Evolutionary conservation across 1,140 invertebrate species (phyloP).

Genomic region (Drosophila baimaii): DNA sequence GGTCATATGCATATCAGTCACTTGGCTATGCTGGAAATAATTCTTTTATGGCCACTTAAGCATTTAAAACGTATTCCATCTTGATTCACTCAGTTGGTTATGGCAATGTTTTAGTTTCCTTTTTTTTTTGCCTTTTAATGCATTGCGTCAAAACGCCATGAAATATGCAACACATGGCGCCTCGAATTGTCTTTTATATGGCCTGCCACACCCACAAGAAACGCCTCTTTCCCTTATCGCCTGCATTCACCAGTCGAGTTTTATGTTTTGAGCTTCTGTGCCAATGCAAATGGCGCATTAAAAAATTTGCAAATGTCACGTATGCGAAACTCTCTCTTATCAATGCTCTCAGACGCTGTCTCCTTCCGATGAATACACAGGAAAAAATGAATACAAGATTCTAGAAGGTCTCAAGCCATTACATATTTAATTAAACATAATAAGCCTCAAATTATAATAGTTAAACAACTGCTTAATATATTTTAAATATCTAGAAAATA

Average conservation of each 20-base stretch:
- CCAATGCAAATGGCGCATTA: conserved; percentile 77
- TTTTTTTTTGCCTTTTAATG: conserved; percentile 49
- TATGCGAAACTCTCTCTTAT: conserved; percentile 51
- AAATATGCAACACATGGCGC: conserved; percentile 81
- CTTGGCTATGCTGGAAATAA: conserved; percentile 37
- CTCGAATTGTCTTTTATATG: conserved; percentile 71
- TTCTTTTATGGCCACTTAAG: conserved; percentile 69
- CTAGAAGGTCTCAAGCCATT: too few relatives aligned
- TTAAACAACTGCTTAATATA: not conserved
- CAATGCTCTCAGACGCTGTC: conserved; percentile 36
- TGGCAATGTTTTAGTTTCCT: conserved; percentile 48
- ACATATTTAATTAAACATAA: not conserved
- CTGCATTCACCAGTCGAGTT: conserved; percentile 40
- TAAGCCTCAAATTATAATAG: not conserved
- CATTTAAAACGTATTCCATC: conserved; percentile 61
- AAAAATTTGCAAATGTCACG: conserved; percentile 76
- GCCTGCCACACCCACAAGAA: conserved; percentile 16
- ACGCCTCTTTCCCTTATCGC: conserved; percentile 22
- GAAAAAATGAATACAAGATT: not conserved
- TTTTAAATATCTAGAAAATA: not conserved
- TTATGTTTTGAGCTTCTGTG: conserved; percentile 59
- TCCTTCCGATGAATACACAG: not conserved
- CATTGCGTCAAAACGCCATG: conserved; percentile 72
- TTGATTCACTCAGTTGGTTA: conserved; percentile 57
- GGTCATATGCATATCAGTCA: conserved; percentile 36